These are phyloP conservation scores for Mesochorus sp. DNA, from an alignment of 2,888 invertebrate genomes.

Conservation along the genomic window DNA sequence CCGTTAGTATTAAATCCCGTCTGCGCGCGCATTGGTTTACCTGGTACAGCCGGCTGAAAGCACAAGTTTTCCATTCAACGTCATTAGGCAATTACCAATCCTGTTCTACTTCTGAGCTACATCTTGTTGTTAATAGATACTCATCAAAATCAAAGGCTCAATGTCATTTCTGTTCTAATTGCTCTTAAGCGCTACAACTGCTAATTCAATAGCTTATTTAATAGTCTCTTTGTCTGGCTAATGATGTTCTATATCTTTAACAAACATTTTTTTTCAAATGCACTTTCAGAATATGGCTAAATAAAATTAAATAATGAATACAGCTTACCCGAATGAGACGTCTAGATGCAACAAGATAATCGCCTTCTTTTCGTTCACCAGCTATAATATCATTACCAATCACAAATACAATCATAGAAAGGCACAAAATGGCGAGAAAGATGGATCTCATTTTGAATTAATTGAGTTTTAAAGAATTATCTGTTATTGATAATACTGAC, in stretches of 20 bases:
- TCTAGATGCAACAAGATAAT: conserved; percentile 58
- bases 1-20: conserved; percentile 52
- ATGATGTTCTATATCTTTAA: neutral
- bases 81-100: conserved; percentile 17
- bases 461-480: conserved; percentile 16
- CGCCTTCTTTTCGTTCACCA: conserved; percentile 64
- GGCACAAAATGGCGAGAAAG: conserved; percentile 60
- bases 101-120: conserved; percentile 24
- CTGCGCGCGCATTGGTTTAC: conserved; percentile 48
- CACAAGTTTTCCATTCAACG: conserved; percentile 28
- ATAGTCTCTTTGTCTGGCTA: no score
- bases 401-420: conserved; percentile 61
- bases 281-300: conserved; percentile 4
- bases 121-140: neutral
- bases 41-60: conserved; percentile 63
- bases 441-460: conserved; percentile 61
- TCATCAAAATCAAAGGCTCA: neutral
- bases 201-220: neutral
- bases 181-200: neutral
- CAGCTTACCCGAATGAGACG: conserved; percentile 68
- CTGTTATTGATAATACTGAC: neutral
- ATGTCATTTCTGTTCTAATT: conserved; percentile 10
- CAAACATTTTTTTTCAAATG: neutral
- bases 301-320: neutral
- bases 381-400: conserved; percentile 62